These are phyloP conservation scores for Ara ararauna DNA, from an alignment of 2,797 vertebrate genomes.

Conservation along the genomic window DNA sequence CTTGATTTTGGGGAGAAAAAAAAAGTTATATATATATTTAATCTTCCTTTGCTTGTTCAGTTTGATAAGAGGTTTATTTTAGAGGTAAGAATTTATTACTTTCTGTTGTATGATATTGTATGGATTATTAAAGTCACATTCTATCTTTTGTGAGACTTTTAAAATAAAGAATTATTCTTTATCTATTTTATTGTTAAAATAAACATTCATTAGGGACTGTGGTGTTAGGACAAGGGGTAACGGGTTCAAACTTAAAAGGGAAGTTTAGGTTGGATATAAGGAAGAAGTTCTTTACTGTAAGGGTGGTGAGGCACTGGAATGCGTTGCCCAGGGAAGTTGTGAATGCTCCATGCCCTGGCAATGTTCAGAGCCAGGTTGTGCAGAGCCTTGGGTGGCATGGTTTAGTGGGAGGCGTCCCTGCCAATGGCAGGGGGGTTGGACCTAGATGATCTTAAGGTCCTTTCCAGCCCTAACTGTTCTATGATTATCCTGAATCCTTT, in stretches of 20 bases:
- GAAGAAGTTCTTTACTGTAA: not conserved
- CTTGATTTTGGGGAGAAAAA: not conserved
- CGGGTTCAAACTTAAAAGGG: not conserved
- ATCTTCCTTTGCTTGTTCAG: not conserved
- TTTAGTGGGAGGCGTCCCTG: no score
- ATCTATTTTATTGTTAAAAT: not conserved
- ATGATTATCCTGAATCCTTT: not conserved
- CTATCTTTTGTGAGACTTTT: not conserved
- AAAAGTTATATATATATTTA: not conserved
- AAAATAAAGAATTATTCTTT: not conserved
- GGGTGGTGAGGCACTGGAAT: not conserved
- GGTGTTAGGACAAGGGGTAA: no score
- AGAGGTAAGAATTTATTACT: not conserved
- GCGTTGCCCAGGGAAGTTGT: no score
- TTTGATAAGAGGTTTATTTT: not conserved
- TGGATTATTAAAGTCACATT: not conserved
- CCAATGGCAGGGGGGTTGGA: no score
- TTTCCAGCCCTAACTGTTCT: no score
- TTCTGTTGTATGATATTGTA: not conserved
- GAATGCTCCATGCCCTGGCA: no score
- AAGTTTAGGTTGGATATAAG: not conserved
- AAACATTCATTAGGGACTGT: not conserved
- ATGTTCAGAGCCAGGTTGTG: no score
- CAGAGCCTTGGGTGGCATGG: no score
- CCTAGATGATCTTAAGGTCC: no score